phyloP scores from a whole-genome alignment of 2,113 vertebrate species.

The Progne subis region DNA sequence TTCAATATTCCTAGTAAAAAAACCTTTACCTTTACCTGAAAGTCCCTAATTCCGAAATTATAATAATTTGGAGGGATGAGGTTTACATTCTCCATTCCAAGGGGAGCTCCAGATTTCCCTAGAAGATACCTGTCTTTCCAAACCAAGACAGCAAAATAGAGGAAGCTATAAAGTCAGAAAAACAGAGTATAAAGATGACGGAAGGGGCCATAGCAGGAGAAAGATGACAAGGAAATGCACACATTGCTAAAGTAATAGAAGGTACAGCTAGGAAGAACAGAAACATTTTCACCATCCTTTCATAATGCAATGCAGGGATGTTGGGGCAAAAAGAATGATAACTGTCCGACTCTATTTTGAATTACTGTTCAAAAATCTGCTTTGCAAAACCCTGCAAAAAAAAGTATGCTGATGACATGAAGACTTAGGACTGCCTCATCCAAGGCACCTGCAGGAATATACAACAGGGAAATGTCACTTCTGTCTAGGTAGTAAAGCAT shows the following conservation, averaged over 20 bases:
- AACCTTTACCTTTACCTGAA: no score
- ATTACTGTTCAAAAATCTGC: not conserved
- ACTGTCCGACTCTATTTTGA: not conserved
- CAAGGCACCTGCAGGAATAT: not conserved
- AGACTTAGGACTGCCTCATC: not conserved
- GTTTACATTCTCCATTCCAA: no score
- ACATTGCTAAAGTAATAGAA: not conserved
- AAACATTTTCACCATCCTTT: not conserved
- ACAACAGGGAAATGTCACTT: not conserved
- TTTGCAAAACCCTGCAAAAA: not conserved
- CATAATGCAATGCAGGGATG: not conserved
- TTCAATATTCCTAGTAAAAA: no score
- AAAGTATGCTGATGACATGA: not conserved
- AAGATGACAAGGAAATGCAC: not conserved
- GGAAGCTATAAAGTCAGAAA: not conserved
- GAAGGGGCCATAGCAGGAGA: not conserved
- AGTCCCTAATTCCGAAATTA: no score
- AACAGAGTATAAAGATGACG: not conserved
- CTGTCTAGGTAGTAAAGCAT: not conserved
- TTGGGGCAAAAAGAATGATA: not conserved
- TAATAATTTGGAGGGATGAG: no score
- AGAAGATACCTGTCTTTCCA: no score
- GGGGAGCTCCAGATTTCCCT: no score
- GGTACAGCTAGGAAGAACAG: not conserved
- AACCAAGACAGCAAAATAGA: not conserved